Evolutionary conservation across 2,797 vertebrate species (phyloP), one percentile per base, ranked within the genome.

Genomic region (Microctenopoma stevenorrisi): DNA sequence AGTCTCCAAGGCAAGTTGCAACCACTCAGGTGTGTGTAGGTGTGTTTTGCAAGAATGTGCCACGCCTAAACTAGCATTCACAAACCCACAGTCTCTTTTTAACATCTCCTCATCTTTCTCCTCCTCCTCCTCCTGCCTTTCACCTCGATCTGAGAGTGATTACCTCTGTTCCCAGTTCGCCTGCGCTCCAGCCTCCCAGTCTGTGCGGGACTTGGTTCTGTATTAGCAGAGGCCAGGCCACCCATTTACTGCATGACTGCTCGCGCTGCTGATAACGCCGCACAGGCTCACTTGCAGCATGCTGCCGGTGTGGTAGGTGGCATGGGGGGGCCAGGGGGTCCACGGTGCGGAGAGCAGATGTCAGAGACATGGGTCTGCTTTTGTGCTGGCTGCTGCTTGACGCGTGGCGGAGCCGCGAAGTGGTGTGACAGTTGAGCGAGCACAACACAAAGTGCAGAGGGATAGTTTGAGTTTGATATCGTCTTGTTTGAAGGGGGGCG

Each of bases 161-260:
- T 72, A 68, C 62, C 73, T 84, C 65, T 77, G 50, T 49, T 72
- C 48, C 43, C 53, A 42, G 58, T 55, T 74, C 4, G 50, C 58
- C 75, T 5, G 12, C 30, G 0, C 7, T 5, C 30, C 30, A 6
- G 30, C 30, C 78, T 62, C 42, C 28, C 49, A 55, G 75, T 57
- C 61, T 4, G 33, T 1, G 58, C 30, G 22, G 61, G 68, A 30
- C n/a, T 42, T 13, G 43, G 51, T 55, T 64, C 54, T 63, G 49
- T 42, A 52, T 69, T 56, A 77, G 72, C 52, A 40, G 60, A 74
- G 56, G 49, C 50, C 37, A 6, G 75, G 49, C 48, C 44, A 46
- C 69, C 68, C 74, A 83, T 88, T 89, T 84, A 57, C 68, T 15
- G 78, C 83, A 54, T 72, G 86, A 55, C 54, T 74, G 74, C 64